A percentile compares a stretch with the other conserved stretches of the same genome.
These are phyloP conservation scores for Todiramphus saurophagus DNA, from an alignment of 2,113 vertebrate species.

Conservation along the genomic window DNA sequence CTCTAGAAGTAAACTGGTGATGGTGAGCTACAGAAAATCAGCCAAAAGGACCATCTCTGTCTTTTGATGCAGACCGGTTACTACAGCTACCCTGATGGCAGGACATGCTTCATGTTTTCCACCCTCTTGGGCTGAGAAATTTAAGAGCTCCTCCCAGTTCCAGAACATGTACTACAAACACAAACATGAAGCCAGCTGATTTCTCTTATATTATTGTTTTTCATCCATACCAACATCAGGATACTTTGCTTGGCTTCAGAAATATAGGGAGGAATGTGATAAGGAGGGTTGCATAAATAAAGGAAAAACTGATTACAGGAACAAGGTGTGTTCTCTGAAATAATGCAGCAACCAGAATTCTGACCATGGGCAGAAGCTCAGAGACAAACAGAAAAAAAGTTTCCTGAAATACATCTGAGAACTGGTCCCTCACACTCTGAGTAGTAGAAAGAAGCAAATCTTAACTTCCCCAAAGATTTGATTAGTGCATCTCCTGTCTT, in stretches of 20 bases:
- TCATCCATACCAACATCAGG: not conserved
- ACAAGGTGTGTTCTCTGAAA: not conserved
- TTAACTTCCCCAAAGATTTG: not conserved
- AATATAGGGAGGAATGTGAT: fast-evolving
- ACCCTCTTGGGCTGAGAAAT: not conserved
- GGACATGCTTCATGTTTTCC: not conserved
- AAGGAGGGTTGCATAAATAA: not conserved
- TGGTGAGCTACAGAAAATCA: not conserved
- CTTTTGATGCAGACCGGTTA: not conserved
- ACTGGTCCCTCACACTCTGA: not conserved
- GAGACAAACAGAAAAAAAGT: not conserved
- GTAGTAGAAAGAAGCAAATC: not conserved
- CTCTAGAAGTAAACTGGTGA: not conserved
- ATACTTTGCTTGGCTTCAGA: not conserved
- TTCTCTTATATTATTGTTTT: not conserved
- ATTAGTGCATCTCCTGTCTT: fast-evolving
- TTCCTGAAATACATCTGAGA: not conserved
- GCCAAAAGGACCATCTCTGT: not conserved
- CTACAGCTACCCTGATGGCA: not conserved
- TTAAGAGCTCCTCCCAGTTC: not conserved
- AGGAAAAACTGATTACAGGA: not conserved
- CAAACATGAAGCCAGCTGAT: not conserved
- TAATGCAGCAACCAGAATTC: not conserved
- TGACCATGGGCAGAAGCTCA: not conserved
- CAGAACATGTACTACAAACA: not conserved